These are phyloP conservation scores for Cerceris ruficornis DNA, from an alignment of 2,888 invertebrate genomes.

Conservation along the genomic window DNA sequence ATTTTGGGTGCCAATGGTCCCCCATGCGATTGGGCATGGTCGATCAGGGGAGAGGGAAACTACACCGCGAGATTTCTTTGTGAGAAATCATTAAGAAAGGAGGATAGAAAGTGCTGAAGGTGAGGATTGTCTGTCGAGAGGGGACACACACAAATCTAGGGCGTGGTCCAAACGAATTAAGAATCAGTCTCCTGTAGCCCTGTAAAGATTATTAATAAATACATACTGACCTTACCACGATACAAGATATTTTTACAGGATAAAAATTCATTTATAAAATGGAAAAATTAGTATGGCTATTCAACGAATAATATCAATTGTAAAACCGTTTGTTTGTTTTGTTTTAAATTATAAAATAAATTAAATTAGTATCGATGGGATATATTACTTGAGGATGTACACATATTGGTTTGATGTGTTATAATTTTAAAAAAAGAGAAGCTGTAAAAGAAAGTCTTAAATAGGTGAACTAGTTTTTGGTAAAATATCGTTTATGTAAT, in stretches of 20 bases:
- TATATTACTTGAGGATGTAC: too few relatives aligned
- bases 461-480: not conserved
- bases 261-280: too few relatives aligned
- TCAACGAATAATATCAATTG: too few relatives aligned
- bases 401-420: too few relatives aligned
- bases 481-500: slow-evolving; percentile 56
- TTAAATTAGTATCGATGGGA: too few relatives aligned
- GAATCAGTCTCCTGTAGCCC: slow-evolving; percentile 12
- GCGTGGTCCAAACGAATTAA: slow-evolving; percentile 59
- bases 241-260: too few relatives aligned
- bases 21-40: slow-evolving; percentile 58
- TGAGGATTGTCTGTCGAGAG: slow-evolving; percentile 42
- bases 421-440: too few relatives aligned
- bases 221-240: too few relatives aligned
- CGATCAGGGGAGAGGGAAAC: slow-evolving; percentile 54
- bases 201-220: too few relatives aligned
- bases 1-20: slow-evolving; percentile 59
- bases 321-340: too few relatives aligned
- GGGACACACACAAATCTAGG: slow-evolving; percentile 49
- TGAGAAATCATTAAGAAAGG: slow-evolving; percentile 56
- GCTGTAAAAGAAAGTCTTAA: not conserved
- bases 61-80: slow-evolving; percentile 46
- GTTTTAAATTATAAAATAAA: too few relatives aligned
- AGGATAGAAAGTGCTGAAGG: slow-evolving; percentile 55
- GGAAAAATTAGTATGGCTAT: too few relatives aligned